Evolutionary conservation across 2,113 vertebrate species (phyloP).

Genomic region (Baryphthengus martii): DNA sequence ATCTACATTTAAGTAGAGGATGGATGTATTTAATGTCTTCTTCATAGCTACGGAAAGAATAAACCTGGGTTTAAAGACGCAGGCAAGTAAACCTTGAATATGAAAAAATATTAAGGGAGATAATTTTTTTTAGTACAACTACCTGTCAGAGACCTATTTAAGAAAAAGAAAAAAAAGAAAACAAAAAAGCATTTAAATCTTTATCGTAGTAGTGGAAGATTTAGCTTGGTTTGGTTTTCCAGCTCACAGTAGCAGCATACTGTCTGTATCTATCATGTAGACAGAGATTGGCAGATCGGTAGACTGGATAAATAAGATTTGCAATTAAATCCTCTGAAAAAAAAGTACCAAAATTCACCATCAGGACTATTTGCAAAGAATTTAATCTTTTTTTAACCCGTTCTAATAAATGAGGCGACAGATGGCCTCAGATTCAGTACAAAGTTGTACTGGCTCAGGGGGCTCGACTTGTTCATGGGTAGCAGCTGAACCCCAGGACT

Average conservation of each 20-base stretch:
- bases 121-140: neutral
- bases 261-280: neutral
- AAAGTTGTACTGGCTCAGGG: conserved; percentile 29
- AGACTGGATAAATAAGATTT: conserved; percentile 28
- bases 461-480: conserved; percentile 1
- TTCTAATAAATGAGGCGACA: conserved; percentile 46
- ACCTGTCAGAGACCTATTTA: neutral
- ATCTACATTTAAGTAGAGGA: neutral
- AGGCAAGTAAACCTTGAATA: neutral
- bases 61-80: neutral
- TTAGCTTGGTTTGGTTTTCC: neutral
- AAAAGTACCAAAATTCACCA: conserved; percentile 46
- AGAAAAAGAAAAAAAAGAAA: neutral
- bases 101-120: neutral
- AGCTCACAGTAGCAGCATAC: neutral
- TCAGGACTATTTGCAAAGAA: conserved; percentile 38
- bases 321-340: conserved; percentile 32
- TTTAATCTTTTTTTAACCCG: conserved; percentile 1
- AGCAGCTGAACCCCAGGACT: conserved; percentile 57
- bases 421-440: conserved; percentile 51
- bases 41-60: neutral
- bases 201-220: neutral
- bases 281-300: neutral
- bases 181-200: neutral
- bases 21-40: neutral